phyloP scores from a whole-genome alignment of 2,113 vertebrate species.

The Triplophysa siluroides region DNA sequence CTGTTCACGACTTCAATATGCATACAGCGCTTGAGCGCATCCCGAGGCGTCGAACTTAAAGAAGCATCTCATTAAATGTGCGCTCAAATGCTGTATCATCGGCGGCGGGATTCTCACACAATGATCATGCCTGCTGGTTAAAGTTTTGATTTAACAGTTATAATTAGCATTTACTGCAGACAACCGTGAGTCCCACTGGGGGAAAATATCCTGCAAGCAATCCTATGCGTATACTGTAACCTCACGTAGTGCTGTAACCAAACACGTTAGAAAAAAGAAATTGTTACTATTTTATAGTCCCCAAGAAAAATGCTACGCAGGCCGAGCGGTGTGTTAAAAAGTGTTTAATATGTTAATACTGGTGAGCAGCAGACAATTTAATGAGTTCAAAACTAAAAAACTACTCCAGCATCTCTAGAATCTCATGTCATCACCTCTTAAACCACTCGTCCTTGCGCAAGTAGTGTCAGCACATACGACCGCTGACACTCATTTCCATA shows the following conservation, averaged over 20 bases:
- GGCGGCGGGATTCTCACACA: constrained; percentile 19
- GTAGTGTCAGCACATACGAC: constrained; percentile 15
- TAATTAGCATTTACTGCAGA: constrained; percentile 21
- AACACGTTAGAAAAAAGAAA: background rate
- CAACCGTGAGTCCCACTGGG: background rate
- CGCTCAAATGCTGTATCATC: constrained; percentile 4
- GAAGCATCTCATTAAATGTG: constrained; percentile 38
- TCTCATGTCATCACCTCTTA: constrained; percentile 6
- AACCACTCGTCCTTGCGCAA: constrained; percentile 12
- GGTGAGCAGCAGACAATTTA: background rate
- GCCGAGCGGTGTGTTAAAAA: background rate
- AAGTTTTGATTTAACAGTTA: constrained; percentile 32
- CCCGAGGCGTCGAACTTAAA: constrained; percentile 42
- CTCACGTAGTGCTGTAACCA: background rate
- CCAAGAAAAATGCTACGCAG: background rate
- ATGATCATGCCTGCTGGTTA: constrained; percentile 12
- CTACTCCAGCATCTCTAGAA: constrained; percentile 20
- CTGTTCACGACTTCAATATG: constrained; percentile 28
- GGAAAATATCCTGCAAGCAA: background rate
- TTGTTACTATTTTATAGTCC: background rate
- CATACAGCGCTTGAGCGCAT: background rate
- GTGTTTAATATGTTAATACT: background rate
- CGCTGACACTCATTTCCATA: constrained; percentile 67
- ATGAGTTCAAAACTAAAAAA: background rate
- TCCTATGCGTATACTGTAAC: background rate